Conservation (phyloP, 2,888 invertebrate genomes). For the Drosophila colorata region DNA sequence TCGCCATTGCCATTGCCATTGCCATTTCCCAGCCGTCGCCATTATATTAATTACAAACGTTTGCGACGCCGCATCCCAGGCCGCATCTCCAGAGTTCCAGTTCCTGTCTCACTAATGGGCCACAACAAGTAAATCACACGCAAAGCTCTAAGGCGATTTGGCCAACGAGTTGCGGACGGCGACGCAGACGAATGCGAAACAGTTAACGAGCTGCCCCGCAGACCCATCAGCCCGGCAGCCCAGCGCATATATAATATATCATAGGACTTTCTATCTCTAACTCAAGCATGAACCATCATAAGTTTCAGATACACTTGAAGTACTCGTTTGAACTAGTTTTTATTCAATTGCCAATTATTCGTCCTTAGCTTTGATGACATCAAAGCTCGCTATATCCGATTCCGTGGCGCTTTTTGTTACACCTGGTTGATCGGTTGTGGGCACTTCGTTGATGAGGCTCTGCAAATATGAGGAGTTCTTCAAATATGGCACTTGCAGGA, state of each 20-base stretch:
- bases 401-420: conserved; percentile 42
- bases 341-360: conserved; percentile 49
- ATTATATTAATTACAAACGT: conserved; percentile 79
- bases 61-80: conserved; percentile 57
- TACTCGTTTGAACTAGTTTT: conserved; percentile 9
- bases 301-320: conserved; percentile 29
- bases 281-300: conserved; percentile 12
- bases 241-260: conserved; percentile 16
- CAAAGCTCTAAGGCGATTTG: conserved; percentile 78
- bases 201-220: conserved; percentile 69
- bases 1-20: conserved; percentile 24
- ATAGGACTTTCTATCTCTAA: neutral
- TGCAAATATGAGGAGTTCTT: conserved; percentile 12
- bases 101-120: conserved; percentile 69
- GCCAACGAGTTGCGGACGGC: conserved; percentile 46
- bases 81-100: conserved; percentile 22
- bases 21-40: conserved; percentile 61
- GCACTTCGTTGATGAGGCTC: conserved; percentile 34
- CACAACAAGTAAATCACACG: conserved; percentile 79
- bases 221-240: conserved; percentile 2
- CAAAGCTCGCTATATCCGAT: conserved; percentile 78
- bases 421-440: conserved; percentile 16
- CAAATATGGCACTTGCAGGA: neutral
- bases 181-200: conserved; percentile 38
- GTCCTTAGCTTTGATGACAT: conserved; percentile 60